A percentile compares a stretch with the other conserved stretches of the same genome.
phyloP scores from a whole-genome alignment of 2,797 vertebrate genomes.

The Peromyscus aztecus region DNA sequence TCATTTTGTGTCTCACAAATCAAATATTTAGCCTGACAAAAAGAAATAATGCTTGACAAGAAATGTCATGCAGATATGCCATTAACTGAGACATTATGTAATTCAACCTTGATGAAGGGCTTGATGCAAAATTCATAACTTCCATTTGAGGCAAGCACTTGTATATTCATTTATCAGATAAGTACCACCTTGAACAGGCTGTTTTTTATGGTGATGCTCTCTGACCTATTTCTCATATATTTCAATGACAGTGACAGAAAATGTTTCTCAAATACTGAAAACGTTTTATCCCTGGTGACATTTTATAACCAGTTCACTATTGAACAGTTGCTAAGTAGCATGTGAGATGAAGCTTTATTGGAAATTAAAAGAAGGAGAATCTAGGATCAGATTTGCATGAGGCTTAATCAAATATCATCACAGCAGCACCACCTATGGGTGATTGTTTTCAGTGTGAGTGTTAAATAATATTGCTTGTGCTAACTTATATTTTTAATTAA shows the following conservation, averaged over 20 bases:
- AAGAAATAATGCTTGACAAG: slow-evolving; percentile 76
- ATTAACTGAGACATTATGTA: slow-evolving; percentile 82
- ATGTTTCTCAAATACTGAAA: slow-evolving; percentile 68
- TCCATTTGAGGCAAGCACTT: slow-evolving; percentile 71
- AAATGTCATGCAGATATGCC: slow-evolving; percentile 74
- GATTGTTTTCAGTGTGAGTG: slow-evolving; percentile 2
- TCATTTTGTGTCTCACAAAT: slow-evolving; percentile 66
- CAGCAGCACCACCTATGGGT: slow-evolving; percentile 82
- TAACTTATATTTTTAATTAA: slow-evolving; percentile 41
- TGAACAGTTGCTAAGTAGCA: slow-evolving; percentile 66
- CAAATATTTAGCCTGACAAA: slow-evolving; percentile 74
- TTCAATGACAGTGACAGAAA: slow-evolving; percentile 74
- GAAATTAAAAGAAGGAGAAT: slow-evolving; percentile 58
- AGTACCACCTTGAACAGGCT: slow-evolving; percentile 75
- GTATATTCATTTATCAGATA: slow-evolving; percentile 82
- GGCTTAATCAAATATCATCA: slow-evolving; percentile 70
- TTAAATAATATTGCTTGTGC: not conserved
- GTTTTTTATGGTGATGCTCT: slow-evolving; percentile 77
- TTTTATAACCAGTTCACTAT: slow-evolving; percentile 72
- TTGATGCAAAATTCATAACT: slow-evolving; percentile 82
- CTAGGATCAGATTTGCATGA: slow-evolving; percentile 62
- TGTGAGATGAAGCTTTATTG: slow-evolving; percentile 11
- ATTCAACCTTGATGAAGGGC: slow-evolving; percentile 81
- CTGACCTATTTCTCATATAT: slow-evolving; percentile 77
- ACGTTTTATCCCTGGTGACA: slow-evolving; percentile 71